Evolutionary conservation across 2,888 invertebrate species (phyloP).

Genomic region (Cryptocephalus moraei): DNA sequence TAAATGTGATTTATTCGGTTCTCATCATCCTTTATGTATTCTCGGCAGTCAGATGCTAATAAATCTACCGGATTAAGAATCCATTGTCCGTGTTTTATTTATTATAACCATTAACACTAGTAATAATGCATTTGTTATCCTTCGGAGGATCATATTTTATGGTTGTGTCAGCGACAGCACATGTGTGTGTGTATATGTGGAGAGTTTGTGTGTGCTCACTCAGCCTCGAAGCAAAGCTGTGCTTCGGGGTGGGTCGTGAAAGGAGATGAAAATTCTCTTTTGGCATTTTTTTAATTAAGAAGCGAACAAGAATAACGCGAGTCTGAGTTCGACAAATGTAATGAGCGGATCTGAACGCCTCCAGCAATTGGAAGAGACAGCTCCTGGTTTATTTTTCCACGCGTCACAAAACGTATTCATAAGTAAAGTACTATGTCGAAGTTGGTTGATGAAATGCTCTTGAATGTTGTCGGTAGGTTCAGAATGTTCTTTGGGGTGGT

Average conservation of each 20-base stretch:
- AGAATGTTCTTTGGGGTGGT: too few species aligned
- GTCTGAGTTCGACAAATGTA: background rate
- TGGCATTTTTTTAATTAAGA: too few species aligned
- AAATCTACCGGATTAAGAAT: constrained; percentile 39
- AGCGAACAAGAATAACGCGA: too few species aligned
- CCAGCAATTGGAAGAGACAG: too few species aligned
- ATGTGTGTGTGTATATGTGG: constrained; percentile 22
- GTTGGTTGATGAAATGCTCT: too few species aligned
- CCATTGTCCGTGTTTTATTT: constrained; percentile 40
- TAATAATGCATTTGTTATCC: constrained; percentile 43
- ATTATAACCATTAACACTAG: constrained; percentile 41
- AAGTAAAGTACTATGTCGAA: too few species aligned
- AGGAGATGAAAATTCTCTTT: too few species aligned
- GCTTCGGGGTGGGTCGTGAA: background rate
- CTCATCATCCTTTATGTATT: constrained; percentile 32
- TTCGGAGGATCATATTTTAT: constrained; percentile 38
- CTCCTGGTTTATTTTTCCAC: too few species aligned
- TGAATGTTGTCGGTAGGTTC: too few species aligned
- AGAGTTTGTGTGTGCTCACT: constrained; percentile 17
- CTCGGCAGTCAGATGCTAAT: constrained; percentile 30
- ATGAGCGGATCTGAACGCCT: too few species aligned
- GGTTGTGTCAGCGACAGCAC: constrained; percentile 34
- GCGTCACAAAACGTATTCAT: too few species aligned
- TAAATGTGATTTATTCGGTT: constrained; percentile 29
- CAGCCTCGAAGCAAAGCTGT: constrained; percentile 6